phyloP scores from a whole-genome alignment of 2,113 vertebrate genomes.

The Sander lucioperca region DNA sequence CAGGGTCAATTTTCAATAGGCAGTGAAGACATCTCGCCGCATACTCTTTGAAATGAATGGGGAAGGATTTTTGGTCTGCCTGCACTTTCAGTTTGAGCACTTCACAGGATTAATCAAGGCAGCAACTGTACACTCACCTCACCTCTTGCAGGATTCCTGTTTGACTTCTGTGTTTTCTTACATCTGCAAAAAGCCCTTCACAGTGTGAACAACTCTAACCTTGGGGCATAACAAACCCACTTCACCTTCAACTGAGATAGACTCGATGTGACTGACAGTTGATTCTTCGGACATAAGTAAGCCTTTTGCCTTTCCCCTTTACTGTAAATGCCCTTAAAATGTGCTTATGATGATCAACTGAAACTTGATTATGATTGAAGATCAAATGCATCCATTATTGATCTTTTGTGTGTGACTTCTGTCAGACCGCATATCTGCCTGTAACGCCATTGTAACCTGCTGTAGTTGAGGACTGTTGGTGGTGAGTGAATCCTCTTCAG shows the following conservation, averaged over 20 bases:
- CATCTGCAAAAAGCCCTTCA: background rate
- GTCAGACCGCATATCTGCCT: background rate
- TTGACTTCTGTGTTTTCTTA: background rate
- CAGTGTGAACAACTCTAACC: background rate
- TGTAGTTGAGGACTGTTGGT: conserved; percentile 3
- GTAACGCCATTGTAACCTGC: background rate
- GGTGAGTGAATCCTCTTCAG: conserved; percentile 22
- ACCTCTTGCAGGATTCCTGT: background rate
- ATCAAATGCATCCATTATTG: background rate
- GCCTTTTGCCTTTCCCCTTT: background rate
- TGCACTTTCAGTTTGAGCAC: background rate
- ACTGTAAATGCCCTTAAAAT: background rate
- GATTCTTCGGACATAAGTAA: background rate
- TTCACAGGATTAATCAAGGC: background rate
- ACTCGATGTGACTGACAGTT: background rate
- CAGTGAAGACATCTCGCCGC: no score
- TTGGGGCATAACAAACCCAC: background rate
- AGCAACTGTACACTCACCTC: background rate
- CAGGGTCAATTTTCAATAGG: background rate
- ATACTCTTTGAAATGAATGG: background rate
- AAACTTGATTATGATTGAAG: background rate
- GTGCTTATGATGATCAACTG: background rate
- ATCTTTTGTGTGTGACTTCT: background rate
- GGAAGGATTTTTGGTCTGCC: background rate
- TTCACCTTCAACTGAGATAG: background rate